Evolutionary conservation across 2,888 invertebrate species (phyloP).

Genomic region (Melinopterus prodromus): DNA sequence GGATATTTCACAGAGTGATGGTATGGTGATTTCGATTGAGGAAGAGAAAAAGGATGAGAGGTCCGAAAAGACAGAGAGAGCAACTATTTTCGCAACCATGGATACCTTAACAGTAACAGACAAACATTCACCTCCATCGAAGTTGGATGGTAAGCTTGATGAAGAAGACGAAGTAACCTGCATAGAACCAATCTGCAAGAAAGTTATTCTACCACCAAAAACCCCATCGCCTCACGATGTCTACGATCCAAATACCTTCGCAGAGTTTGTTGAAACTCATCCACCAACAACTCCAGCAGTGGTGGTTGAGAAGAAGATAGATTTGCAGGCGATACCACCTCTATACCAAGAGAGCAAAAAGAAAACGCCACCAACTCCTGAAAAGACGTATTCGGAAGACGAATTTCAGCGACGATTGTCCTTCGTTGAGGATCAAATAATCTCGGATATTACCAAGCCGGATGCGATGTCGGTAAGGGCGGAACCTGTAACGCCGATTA

Average conservation of each 20-base stretch:
- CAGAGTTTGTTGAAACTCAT: background rate
- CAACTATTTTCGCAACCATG: background rate
- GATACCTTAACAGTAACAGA: background rate
- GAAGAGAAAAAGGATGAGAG: background rate
- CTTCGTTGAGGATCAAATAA: conserved; percentile 35
- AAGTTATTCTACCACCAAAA: conserved; percentile 46
- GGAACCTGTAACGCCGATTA: conserved; percentile 4
- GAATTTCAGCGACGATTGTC: conserved; percentile 34
- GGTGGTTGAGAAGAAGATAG: background rate
- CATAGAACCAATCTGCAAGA: conserved; percentile 51
- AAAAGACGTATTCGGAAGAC: conserved; percentile 28
- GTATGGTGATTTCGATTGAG: background rate
- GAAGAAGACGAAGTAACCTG: conserved; percentile 31
- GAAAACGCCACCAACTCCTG: background rate
- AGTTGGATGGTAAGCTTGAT: background rate
- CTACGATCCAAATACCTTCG: background rate
- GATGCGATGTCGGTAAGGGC: background rate
- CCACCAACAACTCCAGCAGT: background rate
- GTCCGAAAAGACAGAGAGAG: background rate
- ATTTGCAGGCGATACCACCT: background rate
- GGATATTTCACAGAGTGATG: background rate
- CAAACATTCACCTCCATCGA: background rate
- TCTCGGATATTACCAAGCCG: conserved; percentile 10
- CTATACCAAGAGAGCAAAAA: background rate
- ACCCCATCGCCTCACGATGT: background rate